Evolutionary conservation across 30 jellyfish, hydroid and myxozoan species (phyloP).

Genomic region (Aurelia sp.): DNA sequence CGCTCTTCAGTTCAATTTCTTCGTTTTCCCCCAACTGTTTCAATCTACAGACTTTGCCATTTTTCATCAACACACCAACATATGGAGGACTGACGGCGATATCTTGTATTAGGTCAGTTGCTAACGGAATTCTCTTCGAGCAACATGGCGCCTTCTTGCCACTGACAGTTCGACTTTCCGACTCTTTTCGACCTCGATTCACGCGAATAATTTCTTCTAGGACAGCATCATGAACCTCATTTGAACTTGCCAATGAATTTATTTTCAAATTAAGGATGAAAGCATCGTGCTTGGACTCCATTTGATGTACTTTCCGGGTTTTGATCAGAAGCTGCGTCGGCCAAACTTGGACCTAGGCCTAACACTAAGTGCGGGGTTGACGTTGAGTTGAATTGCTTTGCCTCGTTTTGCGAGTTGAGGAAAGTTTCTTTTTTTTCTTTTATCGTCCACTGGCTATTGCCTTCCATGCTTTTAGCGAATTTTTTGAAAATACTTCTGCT

Average conservation of each 20-base stretch:
- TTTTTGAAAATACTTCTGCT: no score
- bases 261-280: conserved; percentile 15
- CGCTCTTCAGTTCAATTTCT: not conserved
- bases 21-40: not conserved
- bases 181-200: not conserved
- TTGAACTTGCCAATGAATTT: conserved; percentile 12
- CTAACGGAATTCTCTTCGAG: conserved; percentile 21
- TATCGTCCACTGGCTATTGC: no score
- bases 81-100: conserved; percentile 62
- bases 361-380: no score
- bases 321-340: not conserved
- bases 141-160: conserved; percentile 1
- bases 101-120: conserved; percentile 4
- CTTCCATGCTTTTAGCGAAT: no score
- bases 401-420: no score
- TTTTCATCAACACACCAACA: conserved; percentile 36
- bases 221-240: conserved; percentile 38
- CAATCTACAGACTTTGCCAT: conserved; percentile 59
- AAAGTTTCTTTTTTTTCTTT: no score
- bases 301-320: not conserved
- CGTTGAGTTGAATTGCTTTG: no score
- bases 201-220: conserved; percentile 36
- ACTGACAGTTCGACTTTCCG: not conserved
- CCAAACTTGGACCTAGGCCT: conserved; percentile 1
- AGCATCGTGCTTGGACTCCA: conserved; percentile 31